Conservation (phyloP, 1,140 invertebrate genomes). For the Druon quercuslanigerum region DNA sequence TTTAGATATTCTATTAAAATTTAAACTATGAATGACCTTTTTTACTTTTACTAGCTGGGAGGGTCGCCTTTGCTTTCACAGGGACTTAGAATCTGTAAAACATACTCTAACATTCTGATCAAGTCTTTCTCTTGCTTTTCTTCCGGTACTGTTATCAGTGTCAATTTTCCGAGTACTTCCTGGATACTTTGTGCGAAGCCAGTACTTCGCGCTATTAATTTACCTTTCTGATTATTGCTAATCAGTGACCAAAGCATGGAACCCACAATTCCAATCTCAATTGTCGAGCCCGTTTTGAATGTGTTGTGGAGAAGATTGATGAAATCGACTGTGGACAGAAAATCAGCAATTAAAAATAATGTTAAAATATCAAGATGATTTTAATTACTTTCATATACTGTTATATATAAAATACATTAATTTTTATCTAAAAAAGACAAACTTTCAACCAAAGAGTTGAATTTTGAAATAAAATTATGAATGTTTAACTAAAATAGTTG, state of each 20-base stretch:
- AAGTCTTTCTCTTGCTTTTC: slow-evolving; percentile 58
- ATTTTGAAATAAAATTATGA: too few relatives aligned
- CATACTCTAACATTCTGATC: slow-evolving; percentile 63
- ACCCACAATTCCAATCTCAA: slow-evolving; percentile 63
- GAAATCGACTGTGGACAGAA: slow-evolving; percentile 62
- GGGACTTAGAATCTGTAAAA: slow-evolving; percentile 59
- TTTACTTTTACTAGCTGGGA: background rate
- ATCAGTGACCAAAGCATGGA: slow-evolving; percentile 67
- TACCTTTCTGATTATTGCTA: slow-evolving; percentile 71
- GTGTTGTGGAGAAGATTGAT: slow-evolving; percentile 62
- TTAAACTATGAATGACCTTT: background rate
- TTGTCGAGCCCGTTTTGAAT: slow-evolving; percentile 58
- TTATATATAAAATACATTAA: too few relatives aligned
- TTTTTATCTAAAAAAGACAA: too few relatives aligned
- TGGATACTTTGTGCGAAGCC: slow-evolving; percentile 66
- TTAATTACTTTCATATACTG: too few relatives aligned
- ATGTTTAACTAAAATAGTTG: too few relatives aligned
- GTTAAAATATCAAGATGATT: too few relatives aligned
- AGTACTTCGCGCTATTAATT: slow-evolving; percentile 63
- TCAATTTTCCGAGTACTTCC: slow-evolving; percentile 62
- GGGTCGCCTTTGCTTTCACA: slow-evolving; percentile 16
- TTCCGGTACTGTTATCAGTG: slow-evolving; percentile 47
- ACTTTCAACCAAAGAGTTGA: too few relatives aligned
- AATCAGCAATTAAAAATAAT: background rate
- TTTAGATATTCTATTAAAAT: background rate